These are phyloP conservation scores for Zaprionus bogoriensis DNA, from an alignment of 2,888 invertebrate species.

Conservation along the genomic window DNA sequence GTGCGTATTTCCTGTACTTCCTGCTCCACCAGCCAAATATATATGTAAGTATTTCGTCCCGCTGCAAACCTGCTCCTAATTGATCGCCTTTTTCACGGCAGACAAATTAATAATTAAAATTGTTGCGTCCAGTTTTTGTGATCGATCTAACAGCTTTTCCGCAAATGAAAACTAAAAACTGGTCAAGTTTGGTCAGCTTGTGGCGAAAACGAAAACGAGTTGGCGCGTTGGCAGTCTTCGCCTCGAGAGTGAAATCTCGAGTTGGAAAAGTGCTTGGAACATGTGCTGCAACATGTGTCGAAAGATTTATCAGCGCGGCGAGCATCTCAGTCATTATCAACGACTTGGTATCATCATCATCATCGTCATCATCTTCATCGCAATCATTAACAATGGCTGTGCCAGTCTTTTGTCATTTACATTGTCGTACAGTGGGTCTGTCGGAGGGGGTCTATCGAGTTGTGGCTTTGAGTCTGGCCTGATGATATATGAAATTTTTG, in stretches of 20 bases:
- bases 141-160: constrained; percentile 47
- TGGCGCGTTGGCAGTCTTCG: constrained; percentile 36
- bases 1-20: constrained; percentile 24
- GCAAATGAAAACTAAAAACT: constrained; percentile 65
- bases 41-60: constrained; percentile 4
- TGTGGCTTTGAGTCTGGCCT: constrained; percentile 24
- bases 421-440: constrained; percentile 8
- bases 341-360: constrained; percentile 14
- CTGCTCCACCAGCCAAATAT: constrained; percentile 14
- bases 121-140: constrained; percentile 6
- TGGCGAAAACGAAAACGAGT: constrained; percentile 60
- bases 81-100: constrained; percentile 14
- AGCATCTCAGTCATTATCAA: constrained; percentile 17
- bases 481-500: constrained; percentile 67
- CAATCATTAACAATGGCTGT: constrained; percentile 47
- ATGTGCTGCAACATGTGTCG: constrained; percentile 57
- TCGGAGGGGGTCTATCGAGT: constrained; percentile 15
- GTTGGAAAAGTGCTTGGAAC: constrained; percentile 63
- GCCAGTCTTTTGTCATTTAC: constrained; percentile 66
- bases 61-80: constrained; percentile 9
- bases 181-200: constrained; percentile 41
- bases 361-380: constrained; percentile 15
- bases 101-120: constrained; percentile 42
- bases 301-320: constrained; percentile 40
- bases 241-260: constrained; percentile 66